Evolutionary conservation across 2,888 invertebrate species (phyloP).

Genomic region (Tachina lurida): DNA sequence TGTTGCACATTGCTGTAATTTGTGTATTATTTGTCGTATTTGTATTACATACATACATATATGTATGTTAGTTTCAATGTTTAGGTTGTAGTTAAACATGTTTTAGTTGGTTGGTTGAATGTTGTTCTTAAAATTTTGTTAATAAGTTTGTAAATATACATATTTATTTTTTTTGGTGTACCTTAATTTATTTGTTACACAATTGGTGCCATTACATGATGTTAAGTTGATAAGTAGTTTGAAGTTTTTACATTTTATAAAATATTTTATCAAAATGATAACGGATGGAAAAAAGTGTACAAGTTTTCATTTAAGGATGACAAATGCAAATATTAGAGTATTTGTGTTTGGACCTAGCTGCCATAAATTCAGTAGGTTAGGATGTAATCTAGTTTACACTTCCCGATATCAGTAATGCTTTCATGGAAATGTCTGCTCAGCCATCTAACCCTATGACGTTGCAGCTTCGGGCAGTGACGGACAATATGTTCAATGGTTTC

Average conservation of each 20-base stretch:
- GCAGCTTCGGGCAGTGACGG: no score
- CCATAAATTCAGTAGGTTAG: no score
- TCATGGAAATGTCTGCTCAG: no score
- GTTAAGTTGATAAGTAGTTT: constrained; percentile 59
- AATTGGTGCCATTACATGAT: constrained; percentile 63
- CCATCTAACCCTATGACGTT: no score
- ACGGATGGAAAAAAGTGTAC: neutral
- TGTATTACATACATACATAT: no score
- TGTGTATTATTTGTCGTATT: constrained; percentile 49
- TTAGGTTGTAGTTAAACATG: constrained; percentile 64
- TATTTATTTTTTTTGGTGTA: constrained; percentile 18
- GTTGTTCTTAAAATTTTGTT: constrained; percentile 68
- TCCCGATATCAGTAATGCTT: no score
- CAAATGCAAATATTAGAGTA: no score
- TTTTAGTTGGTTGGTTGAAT: constrained; percentile 58
- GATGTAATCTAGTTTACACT: no score
- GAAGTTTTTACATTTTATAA: constrained; percentile 4
- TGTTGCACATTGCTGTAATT: constrained; percentile 51
- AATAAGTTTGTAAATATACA: constrained; percentile 60
- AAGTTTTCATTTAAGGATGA: no score
- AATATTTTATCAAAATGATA: constrained; percentile 21
- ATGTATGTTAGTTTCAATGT: constrained; percentile 57
- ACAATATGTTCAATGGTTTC: no score
- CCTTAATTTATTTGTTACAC: constrained; percentile 56
- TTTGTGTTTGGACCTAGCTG: no score